Conservation (phyloP, 1,140 invertebrate genomes). For the Sitophilus oryzae region DNA sequence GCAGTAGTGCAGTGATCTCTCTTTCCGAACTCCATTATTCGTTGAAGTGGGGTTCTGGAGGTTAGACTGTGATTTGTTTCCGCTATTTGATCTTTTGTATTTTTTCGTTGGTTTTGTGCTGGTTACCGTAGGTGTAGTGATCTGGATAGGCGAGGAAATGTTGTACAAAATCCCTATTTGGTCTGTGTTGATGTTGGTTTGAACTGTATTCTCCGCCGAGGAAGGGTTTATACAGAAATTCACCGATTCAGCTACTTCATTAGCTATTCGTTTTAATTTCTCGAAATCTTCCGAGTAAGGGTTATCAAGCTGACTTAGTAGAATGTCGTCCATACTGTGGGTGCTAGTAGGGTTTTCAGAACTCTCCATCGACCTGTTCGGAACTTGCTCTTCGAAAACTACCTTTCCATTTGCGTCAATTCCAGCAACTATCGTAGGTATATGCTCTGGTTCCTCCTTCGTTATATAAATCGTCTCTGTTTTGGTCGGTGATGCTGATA, state of each 20-base stretch:
- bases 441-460: constrained; percentile 44
- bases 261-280: constrained; percentile 66
- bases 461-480: constrained; percentile 45
- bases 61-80: constrained; percentile 38
- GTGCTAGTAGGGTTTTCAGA: constrained; percentile 55
- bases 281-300: constrained; percentile 66
- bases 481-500: constrained; percentile 49
- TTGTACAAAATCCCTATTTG: constrained; percentile 43
- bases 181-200: constrained; percentile 46
- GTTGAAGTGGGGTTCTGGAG: constrained; percentile 45
- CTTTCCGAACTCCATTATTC: constrained; percentile 62
- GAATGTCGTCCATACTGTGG: constrained; percentile 63
- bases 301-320: constrained; percentile 63
- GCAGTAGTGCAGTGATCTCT: constrained; percentile 82
- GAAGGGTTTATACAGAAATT: constrained; percentile 62
- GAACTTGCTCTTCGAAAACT: constrained; percentile 41
- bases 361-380: constrained; percentile 41
- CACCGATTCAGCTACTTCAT: constrained; percentile 64
- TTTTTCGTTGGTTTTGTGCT: constrained; percentile 50
- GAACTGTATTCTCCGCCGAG: constrained; percentile 44
- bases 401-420: constrained; percentile 45
- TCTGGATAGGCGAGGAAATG: constrained; percentile 37
- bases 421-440: constrained; percentile 44
- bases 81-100: constrained; percentile 47
- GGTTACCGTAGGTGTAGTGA: constrained; percentile 49